phyloP scores from a whole-genome alignment of 2,888 invertebrate species.

The Laothoe populi region DNA sequence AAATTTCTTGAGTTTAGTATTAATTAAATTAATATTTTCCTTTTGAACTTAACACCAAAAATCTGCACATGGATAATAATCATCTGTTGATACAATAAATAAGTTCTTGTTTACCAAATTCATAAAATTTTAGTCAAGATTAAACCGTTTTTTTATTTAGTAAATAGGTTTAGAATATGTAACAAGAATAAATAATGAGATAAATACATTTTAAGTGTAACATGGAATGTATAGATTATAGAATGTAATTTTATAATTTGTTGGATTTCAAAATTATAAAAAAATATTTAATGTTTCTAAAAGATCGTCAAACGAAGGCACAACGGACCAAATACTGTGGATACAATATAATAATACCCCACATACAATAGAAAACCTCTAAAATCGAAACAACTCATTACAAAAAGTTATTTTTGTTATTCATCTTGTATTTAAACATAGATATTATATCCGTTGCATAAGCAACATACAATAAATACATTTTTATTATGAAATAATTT shows the following conservation, averaged over 20 bases:
- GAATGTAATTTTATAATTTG: conserved; percentile 20
- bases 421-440: conserved; percentile 7
- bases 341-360: conserved; percentile 31
- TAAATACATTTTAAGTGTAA: conserved; percentile 39
- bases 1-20: neutral
- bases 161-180: conserved; percentile 33
- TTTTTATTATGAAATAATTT: conserved; percentile 7
- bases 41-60: neutral
- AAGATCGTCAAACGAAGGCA: conserved; percentile 64
- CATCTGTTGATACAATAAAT: neutral
- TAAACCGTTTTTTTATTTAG: conserved; percentile 36
- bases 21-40: neutral
- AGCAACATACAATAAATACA: neutral
- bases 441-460: conserved; percentile 20
- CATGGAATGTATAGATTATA: conserved; percentile 49
- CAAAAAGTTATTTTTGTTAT: conserved; percentile 12
- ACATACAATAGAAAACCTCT: conserved; percentile 16
- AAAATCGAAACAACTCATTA: neutral
- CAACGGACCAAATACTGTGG: conserved; percentile 53
- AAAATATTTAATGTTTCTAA: conserved; percentile 40
- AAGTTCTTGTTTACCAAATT: conserved; percentile 23
- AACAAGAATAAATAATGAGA: conserved; percentile 44
- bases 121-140: conserved; percentile 34
- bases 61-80: neutral
- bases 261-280: conserved; percentile 19